These are phyloP conservation scores for Gasteruption jaculator DNA, from an alignment of 2,888 invertebrate species.

Conservation along the genomic window DNA sequence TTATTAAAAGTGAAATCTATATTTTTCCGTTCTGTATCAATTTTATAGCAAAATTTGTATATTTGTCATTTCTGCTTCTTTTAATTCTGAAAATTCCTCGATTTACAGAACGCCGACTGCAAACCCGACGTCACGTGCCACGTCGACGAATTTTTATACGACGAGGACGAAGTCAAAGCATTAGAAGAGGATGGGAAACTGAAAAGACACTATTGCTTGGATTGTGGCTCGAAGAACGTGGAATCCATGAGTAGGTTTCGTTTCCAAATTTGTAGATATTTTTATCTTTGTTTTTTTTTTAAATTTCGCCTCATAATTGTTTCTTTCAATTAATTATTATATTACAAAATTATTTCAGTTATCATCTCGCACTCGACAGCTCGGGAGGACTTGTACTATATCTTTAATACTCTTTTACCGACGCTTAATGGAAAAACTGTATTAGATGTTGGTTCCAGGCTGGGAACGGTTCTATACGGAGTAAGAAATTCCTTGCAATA, in stretches of 20 bases:
- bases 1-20: too few relatives aligned
- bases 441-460: constrained; percentile 67
- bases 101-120: constrained; percentile 56
- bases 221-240: constrained; percentile 55
- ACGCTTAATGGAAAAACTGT: constrained; percentile 58
- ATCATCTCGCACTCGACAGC: constrained; percentile 68
- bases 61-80: constrained; percentile 4
- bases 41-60: constrained; percentile 1
- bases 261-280: not conserved
- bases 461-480: constrained; percentile 67
- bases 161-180: constrained; percentile 61
- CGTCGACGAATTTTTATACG: constrained; percentile 69
- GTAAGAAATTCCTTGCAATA: constrained; percentile 50
- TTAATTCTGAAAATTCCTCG: constrained; percentile 25
- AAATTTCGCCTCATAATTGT: not conserved
- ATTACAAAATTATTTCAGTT: constrained; percentile 43
- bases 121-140: constrained; percentile 57
- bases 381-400: constrained; percentile 57
- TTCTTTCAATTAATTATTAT: constrained; percentile 3
- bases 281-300: too few relatives aligned
- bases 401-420: constrained; percentile 63
- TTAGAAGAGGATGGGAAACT: constrained; percentile 54
- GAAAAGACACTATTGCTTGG: constrained; percentile 53
- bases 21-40: constrained; percentile 1
- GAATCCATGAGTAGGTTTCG: constrained; percentile 51